A percentile compares a stretch with the other conserved stretches of the same genome.
phyloP scores from a whole-genome alignment of 2,797 vertebrate species.

The Oophaga sylvatica region DNA sequence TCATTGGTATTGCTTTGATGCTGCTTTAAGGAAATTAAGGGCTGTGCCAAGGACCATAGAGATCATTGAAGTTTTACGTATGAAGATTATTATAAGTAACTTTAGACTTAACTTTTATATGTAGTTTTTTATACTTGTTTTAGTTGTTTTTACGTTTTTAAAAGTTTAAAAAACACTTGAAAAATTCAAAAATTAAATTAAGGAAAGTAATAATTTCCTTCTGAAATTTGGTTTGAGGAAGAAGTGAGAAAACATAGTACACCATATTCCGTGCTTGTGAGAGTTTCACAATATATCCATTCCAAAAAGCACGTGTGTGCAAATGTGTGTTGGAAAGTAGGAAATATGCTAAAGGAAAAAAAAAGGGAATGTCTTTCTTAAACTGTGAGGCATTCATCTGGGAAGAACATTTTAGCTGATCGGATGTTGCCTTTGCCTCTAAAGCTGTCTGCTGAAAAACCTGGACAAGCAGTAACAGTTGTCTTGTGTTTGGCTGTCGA shows the following conservation, averaged over 20 bases:
- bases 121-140: not conserved
- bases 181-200: not conserved
- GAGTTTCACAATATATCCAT: not conserved
- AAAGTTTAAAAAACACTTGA: not conserved
- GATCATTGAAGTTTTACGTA: not conserved
- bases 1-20: not conserved
- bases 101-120: not conserved
- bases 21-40: not conserved
- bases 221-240: not conserved
- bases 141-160: not conserved
- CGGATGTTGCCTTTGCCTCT: conserved; percentile 65
- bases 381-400: conserved; percentile 59
- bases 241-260: not conserved
- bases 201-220: no score
- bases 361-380: conserved; percentile 35
- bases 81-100: not conserved
- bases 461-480: conserved; percentile 64
- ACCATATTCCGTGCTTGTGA: not conserved
- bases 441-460: conserved; percentile 63
- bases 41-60: not conserved
- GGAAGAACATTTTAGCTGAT: conserved; percentile 65
- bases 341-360: conserved; percentile 19
- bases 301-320: not conserved
- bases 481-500: conserved; percentile 68
- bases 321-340: conserved; percentile 12